Evolutionary conservation across 2,888 invertebrate genomes (phyloP).

Genomic region (Ditylenchus weischeri): DNA sequence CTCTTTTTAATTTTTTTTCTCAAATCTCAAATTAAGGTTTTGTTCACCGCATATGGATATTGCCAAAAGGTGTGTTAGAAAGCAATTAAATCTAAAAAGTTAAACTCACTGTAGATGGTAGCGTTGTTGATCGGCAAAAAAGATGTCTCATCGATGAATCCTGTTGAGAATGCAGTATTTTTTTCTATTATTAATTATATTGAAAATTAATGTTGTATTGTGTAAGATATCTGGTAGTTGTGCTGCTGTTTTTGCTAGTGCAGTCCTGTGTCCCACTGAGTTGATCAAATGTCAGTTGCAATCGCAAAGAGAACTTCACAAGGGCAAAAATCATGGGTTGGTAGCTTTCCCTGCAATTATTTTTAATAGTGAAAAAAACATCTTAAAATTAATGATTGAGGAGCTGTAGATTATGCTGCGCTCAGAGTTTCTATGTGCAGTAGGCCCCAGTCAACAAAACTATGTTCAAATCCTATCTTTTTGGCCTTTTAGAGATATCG

Average conservation of each 20-base stretch:
- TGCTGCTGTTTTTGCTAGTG: slow-evolving; percentile 92
- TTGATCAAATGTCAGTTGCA: slow-evolving; percentile 79
- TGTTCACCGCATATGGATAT: slow-evolving; percentile 90
- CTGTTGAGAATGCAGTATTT: slow-evolving; percentile 44
- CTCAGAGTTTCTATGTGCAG: no score
- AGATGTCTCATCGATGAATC: slow-evolving; percentile 43
- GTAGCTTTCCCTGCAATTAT: no score
- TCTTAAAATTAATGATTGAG: no score
- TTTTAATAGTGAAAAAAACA: no score
- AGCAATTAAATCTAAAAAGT: not conserved
- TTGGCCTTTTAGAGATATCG: no score
- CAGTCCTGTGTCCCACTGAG: slow-evolving; percentile 90
- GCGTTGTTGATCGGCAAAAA: slow-evolving; percentile 59
- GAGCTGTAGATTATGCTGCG: no score
- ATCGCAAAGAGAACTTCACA: slow-evolving; percentile 12
- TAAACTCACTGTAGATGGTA: slow-evolving; percentile 61
- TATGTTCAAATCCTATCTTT: no score
- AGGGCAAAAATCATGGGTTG: no score
- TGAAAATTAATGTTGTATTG: not conserved
- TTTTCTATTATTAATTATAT: no score
- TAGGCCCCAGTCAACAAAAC: no score
- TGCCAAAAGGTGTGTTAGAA: slow-evolving; percentile 75
- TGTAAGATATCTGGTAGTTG: slow-evolving; percentile 73
- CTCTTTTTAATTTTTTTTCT: no score
- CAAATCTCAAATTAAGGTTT: slow-evolving; percentile 35